phyloP scores from a whole-genome alignment of 2,113 vertebrate species.

The Oceanodroma tethys region DNA sequence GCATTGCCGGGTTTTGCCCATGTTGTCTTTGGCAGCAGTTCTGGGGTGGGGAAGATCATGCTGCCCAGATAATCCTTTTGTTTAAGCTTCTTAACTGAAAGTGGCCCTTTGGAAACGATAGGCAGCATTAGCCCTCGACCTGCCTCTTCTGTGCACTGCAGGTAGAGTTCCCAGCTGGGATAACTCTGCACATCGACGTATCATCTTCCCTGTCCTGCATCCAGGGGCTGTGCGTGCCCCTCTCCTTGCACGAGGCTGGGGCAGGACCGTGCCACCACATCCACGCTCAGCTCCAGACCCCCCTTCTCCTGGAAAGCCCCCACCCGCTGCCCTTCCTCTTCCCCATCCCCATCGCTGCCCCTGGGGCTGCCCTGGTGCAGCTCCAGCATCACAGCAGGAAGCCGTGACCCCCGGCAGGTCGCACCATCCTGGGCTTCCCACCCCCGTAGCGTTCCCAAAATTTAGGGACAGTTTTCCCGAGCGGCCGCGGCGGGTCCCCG shows the following conservation, averaged over 20 bases:
- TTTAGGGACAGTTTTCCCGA: not conserved
- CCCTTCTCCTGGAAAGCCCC: not conserved
- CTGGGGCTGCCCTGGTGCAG: not conserved
- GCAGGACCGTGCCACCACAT: accelerated
- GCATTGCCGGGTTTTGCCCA: accelerated
- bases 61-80: not conserved
- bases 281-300: not conserved
- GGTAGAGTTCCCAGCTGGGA: not conserved
- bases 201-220: not conserved
- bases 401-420: accelerated
- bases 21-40: not conserved
- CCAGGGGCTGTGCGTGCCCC: not conserved
- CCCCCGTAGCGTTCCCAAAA: accelerated
- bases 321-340: too few species aligned
- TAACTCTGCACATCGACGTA: not conserved
- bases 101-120: not conserved
- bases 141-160: not conserved
- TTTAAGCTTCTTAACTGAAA: slow-evolving; percentile 8
- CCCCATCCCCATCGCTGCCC: not conserved
- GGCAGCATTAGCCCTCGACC: not conserved
- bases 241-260: not conserved
- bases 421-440: not conserved
- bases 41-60: not conserved
- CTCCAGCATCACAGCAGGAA: not conserved
- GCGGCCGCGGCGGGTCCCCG: not conserved